Conservation (phyloP, 2,113 vertebrate species). For the Ivindomyrus marchei region DNA sequence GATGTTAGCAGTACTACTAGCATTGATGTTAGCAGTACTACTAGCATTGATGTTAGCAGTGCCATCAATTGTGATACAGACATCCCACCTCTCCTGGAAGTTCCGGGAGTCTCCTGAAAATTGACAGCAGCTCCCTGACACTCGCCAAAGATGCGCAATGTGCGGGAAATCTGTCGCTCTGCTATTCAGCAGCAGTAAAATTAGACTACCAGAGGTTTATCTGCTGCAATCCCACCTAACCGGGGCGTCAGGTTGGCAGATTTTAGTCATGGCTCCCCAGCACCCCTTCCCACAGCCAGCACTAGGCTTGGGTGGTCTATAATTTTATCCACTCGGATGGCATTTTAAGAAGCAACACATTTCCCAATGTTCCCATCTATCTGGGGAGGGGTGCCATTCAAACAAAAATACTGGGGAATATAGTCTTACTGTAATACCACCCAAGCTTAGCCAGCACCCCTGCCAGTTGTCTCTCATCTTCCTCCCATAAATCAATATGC, state of each 20-base stretch:
- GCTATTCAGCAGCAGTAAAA: neutral
- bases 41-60: neutral
- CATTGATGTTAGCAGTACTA: neutral
- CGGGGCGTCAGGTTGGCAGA: neutral
- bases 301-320: neutral
- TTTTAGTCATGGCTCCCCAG: neutral
- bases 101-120: neutral
- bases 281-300: neutral
- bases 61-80: neutral
- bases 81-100: neutral
- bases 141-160: neutral
- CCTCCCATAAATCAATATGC: neutral
- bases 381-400: neutral
- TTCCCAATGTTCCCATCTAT: neutral
- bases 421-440: neutral
- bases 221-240: neutral
- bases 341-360: neutral
- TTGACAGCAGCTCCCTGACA: neutral
- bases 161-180: neutral
- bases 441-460: neutral
- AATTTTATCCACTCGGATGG: neutral
- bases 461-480: neutral
- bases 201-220: neutral
- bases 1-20: neutral
- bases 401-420: neutral